Evolutionary conservation across 2,888 invertebrate species (phyloP), one percentile per base, ranked within the genome.

Genomic region (Stramonita haemastoma): DNA sequence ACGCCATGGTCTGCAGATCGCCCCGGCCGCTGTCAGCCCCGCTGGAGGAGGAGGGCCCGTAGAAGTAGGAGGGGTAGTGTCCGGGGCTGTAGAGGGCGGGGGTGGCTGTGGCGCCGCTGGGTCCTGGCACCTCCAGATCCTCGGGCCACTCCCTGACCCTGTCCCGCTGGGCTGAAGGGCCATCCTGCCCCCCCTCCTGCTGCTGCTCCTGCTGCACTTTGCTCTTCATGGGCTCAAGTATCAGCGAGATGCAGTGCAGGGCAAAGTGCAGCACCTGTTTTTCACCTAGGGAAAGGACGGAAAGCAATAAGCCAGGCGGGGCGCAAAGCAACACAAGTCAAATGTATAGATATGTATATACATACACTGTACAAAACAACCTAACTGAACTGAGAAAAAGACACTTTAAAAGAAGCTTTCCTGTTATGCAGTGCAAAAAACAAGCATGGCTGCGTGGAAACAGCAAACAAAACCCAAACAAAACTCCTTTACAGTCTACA

Each of bases 241-340:
- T 85, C 60, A 79, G 73, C 22, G 89, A 85, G 79, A 89, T 56
- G 89, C 87, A 87, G 87, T 89, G 87, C n/a, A 90, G 87, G 79
- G 86, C 87, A 86, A 89, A 89, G 46, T 87, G 87, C 73, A 90
- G 89, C 60, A 87, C 87, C 85, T 89, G 87, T 66, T 90, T 90
- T 60, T 87, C 89, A 90, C 89, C 90, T 90, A 89, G 83, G 83
- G 79, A 79, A 87, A 88, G 84, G 89, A 89, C 89, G 89, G 70
- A 89, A 89, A 89, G 89, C 89, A 85, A 46, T 87, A 84, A 88
- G 87, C 84, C 90, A 90, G 79, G 83, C 89, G 81, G 84, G 79
- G 87, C 66, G 87, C 77, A 89, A 83, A 83, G 77, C 83, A 87
- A 83, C 86, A 89, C 60, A 83, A 19, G 2, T 26, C 6, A 46